These are phyloP conservation scores for Trichopoda pennipes DNA, from an alignment of 2,888 invertebrate species.

Conservation along the genomic window DNA sequence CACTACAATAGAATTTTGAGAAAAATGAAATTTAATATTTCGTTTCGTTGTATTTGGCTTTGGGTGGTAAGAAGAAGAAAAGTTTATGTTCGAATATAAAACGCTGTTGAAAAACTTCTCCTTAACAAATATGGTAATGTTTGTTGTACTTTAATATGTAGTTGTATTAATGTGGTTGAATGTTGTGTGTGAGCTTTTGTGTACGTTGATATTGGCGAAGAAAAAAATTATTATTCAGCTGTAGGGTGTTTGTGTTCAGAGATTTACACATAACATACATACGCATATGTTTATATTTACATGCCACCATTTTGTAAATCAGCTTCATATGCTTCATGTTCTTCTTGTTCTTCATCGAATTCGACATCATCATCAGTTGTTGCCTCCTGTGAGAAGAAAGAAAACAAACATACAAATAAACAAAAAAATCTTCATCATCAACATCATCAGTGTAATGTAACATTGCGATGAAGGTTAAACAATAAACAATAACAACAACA, in stretches of 20 bases:
- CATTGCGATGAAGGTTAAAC: constrained; percentile 49
- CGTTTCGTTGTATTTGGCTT: constrained; percentile 27
- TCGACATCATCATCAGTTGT: constrained; percentile 84
- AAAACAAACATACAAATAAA: constrained; percentile 59
- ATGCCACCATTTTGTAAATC: constrained; percentile 77
- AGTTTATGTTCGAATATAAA: neutral
- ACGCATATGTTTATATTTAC: constrained; percentile 67
- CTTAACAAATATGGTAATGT: constrained; percentile 47
- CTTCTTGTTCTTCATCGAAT: constrained; percentile 83
- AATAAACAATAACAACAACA: constrained; percentile 44
- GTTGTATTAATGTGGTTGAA: too few species aligned
- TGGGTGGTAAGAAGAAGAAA: neutral
- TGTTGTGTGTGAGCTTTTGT: constrained; percentile 18
- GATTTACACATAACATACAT: constrained; percentile 45
- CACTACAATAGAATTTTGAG: constrained; percentile 42
- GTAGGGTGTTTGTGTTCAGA: constrained; percentile 38
- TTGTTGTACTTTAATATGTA: constrained; percentile 43
- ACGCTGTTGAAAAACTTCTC: constrained; percentile 4
- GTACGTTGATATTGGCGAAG: constrained; percentile 29
- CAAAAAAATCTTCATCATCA: constrained; percentile 35
- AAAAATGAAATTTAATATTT: constrained; percentile 49
- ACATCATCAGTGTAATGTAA: constrained; percentile 49
- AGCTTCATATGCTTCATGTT: constrained; percentile 76
- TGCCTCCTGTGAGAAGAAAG: constrained; percentile 82
- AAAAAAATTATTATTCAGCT: constrained; percentile 42